A percentile compares a stretch with the other conserved stretches of the same genome.
Conservation (phyloP, 2,113 vertebrate genomes). For the Craseonycteris thonglongyai region DNA sequence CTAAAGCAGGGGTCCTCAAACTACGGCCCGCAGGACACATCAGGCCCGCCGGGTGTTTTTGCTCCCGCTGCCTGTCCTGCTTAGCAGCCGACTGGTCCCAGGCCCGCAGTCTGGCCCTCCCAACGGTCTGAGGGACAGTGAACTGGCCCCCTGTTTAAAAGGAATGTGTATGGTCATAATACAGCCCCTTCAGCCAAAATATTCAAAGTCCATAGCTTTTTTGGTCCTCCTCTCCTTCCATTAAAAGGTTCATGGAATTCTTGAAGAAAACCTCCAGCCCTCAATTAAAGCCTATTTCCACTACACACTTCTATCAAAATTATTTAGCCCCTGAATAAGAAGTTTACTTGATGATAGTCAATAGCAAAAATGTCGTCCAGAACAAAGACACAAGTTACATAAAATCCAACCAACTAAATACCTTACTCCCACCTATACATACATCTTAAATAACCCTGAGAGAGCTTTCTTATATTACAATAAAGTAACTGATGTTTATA, state of each 20-base stretch:
- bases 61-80: too few species aligned
- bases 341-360: neutral
- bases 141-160: too few species aligned
- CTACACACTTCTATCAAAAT: neutral
- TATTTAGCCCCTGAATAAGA: neutral
- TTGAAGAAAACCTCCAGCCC: neutral
- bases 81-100: too few species aligned
- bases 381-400: neutral
- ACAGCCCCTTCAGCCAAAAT: neutral
- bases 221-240: neutral
- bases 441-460: neutral
- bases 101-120: too few species aligned
- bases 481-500: neutral
- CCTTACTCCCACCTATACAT: neutral
- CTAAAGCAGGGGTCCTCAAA: too few species aligned
- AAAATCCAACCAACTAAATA: neutral
- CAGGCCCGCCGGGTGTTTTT: too few species aligned
- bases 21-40: too few species aligned
- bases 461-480: neutral
- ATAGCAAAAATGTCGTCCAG: neutral
- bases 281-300: neutral
- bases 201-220: neutral
- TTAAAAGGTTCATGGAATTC: neutral
- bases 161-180: neutral
- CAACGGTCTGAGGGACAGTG: too few species aligned